A percentile compares a stretch with the other conserved stretches of the same genome.
These are phyloP conservation scores for Dasysyrphus albostriatus DNA, from an alignment of 2,888 invertebrate species.

Conservation along the genomic window DNA sequence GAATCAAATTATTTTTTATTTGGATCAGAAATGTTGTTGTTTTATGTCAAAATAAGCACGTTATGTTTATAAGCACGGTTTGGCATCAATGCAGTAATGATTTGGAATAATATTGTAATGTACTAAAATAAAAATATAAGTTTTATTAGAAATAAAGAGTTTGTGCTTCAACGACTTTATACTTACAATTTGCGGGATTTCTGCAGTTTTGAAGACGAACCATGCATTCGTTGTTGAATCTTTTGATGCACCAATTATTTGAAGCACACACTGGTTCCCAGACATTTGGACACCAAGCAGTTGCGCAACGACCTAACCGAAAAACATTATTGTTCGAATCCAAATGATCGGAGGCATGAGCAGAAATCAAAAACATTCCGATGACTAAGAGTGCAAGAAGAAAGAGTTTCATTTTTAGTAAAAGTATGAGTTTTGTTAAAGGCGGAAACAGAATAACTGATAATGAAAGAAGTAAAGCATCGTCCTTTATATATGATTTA, in stretches of 20 bases:
- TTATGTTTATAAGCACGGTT: background rate
- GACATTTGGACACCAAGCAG: constrained; percentile 13
- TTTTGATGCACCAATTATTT: constrained; percentile 31
- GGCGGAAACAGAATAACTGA: background rate
- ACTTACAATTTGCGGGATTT: constrained; percentile 7
- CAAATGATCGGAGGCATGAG: background rate
- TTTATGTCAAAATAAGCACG: background rate
- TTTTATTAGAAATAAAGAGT: background rate
- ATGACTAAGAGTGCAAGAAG: constrained; percentile 2
- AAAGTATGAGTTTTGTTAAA: background rate
- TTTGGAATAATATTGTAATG: constrained; percentile 4
- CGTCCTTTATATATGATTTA: constrained; percentile 13
- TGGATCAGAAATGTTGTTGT: background rate
- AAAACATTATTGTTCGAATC: background rate
- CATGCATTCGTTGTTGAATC: constrained; percentile 40
- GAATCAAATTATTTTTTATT: background rate
- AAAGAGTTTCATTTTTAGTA: constrained; percentile 9
- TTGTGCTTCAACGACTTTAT: background rate
- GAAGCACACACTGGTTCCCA: constrained; percentile 60
- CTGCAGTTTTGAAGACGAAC: constrained; percentile 43
- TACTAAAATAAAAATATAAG: constrained; percentile 19
- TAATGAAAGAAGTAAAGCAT: background rate
- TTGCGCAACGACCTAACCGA: background rate
- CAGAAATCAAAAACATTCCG: background rate
- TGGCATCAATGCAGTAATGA: constrained; percentile 34